Evolutionary conservation across 2,888 invertebrate genomes (phyloP).

Genomic region (Drosophila quinaria): DNA sequence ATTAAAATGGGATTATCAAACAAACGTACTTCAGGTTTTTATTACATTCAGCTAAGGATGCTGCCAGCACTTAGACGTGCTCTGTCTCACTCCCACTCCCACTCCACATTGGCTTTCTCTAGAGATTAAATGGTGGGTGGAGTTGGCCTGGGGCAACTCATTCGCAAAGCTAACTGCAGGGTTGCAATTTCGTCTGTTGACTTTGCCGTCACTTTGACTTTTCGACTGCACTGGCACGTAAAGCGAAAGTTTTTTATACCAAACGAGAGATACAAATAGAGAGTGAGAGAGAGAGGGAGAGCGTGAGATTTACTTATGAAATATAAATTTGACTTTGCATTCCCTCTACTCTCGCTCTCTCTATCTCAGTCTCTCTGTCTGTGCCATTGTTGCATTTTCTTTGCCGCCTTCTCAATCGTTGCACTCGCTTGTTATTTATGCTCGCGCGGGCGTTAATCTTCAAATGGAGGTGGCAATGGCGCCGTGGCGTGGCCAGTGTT

Average conservation of each 20-base stretch:
- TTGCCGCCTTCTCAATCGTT: constrained; percentile 66
- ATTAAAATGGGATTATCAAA: constrained; percentile 79
- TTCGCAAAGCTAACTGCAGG: constrained; percentile 56
- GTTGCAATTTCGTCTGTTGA: constrained; percentile 72
- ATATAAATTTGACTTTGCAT: constrained; percentile 67
- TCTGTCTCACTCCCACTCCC: constrained; percentile 2
- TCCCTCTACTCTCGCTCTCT: not conserved
- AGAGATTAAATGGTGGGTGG: constrained; percentile 38
- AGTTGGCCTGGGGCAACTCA: constrained; percentile 36
- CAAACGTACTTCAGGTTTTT: constrained; percentile 75
- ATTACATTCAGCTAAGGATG: constrained; percentile 65
- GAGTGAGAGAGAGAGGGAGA: not conserved
- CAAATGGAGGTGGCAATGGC: constrained; percentile 45
- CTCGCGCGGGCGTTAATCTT: constrained; percentile 68
- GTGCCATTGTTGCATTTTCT: constrained; percentile 44
- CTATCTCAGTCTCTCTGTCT: not conserved
- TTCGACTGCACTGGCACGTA: constrained; percentile 64
- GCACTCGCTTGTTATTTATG: constrained; percentile 69
- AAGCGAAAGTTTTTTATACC: constrained; percentile 54
- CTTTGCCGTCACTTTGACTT: constrained; percentile 72
- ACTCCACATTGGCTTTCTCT: not conserved
- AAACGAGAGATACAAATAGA: not conserved
- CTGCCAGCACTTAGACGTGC: constrained; percentile 41
- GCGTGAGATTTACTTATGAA: constrained; percentile 69
- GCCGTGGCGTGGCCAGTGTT: constrained; percentile 44